Base-by-base conservation (phyloP, 2,113 vertebrate species). In the Dasyornis broadbenti region DNA sequence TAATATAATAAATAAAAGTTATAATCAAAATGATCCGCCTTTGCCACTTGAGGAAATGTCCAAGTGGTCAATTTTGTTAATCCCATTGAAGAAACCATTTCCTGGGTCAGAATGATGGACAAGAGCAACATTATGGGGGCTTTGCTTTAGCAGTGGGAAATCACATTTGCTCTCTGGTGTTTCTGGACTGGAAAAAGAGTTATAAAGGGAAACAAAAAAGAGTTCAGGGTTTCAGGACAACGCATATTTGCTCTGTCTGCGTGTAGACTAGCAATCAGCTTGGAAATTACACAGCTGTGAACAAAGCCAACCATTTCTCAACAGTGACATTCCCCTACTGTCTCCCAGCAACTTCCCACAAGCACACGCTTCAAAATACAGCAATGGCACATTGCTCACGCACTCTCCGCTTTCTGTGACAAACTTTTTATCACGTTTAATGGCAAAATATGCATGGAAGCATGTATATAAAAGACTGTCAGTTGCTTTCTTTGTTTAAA, bases 21-120 rank as follows among this genome's bases (percentile, higher is more conserved):
- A 91, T 57, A 95, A 92, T 47, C 49, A 96, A 82, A 94, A 97
- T 94, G 86, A 88, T 83, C 50, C 56, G 82, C 56, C 37, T 95
- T 95, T 95, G 72, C 92, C 87, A 93, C 90, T 93, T 96, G 86
- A 96, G 79, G 75, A 97, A 97, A 94, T 88, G 78, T 88, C 94
- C 19, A 13, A 85, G 45, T 64, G 95, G 91, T 95, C 97, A 82
- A 42, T 96, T 97, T 97, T 97, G 96, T 95, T 94, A 97, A 97
- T 88, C 40, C 21, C n/a, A 35, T 47, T 76, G 70, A 91, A 92
- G 78, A 66, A 93, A 84, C 57, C 77, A 79, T 97, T 96, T 92
- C 44, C 75, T 85, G 70, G 57, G 45, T 88, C 40, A 53, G 71
- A 97, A 81, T 89, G 76, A 89, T 72, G 85, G 95, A 82, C 91